Evolutionary conservation across 2,797 vertebrate genomes (phyloP), one percentile per base, ranked within the genome.

Genomic region (Syngnathus acus): DNA sequence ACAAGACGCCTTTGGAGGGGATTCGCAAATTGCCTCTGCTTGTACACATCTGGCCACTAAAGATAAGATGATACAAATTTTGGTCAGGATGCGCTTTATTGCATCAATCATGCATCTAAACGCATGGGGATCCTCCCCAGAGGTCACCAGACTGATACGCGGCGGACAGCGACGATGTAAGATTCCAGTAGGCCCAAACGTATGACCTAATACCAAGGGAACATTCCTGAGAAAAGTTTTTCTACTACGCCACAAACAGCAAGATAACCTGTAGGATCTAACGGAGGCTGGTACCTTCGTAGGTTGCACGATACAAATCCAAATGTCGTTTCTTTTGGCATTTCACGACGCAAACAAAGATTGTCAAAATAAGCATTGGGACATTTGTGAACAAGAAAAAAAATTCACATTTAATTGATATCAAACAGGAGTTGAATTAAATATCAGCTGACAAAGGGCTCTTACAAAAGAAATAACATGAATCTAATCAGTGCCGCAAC

Each of bases 371-470:
- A 61, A 61, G n/a, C 40, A 14, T 1, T 4, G 9, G 45, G 14
- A 63, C 43, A 32, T 92, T 89, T 93, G 92, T 81, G 89, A 94
- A 97, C 85, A 87, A 94, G 93, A 51, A 94, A 97, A 88, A 93
- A 94, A 94, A 88, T 91, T 98, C 95, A 99, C 96, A 97, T 99
- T 99, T 98, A 99, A 98, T 99, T 94, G 92, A 95, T 95, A 94
- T 97, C 94, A 98, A 98, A 98, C 94, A 94, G 92, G 95, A 96
- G 93, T 98, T 94, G 94, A 95, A 96, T 93, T 95, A 94, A 96
- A 97, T 96, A 97, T 92, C 94, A 94, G 93, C 90, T 94, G 95
- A 94, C 93, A 93, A 94, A 93, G 93, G 93, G 93, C 90, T 95
- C 93, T 92, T 94, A 95, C 91, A 93, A 96, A 95, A 89, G 74